Evolutionary conservation across 2,113 vertebrate species (phyloP), one percentile per base, ranked within the genome.

Genomic region (Hippocampus abdominalis): DNA sequence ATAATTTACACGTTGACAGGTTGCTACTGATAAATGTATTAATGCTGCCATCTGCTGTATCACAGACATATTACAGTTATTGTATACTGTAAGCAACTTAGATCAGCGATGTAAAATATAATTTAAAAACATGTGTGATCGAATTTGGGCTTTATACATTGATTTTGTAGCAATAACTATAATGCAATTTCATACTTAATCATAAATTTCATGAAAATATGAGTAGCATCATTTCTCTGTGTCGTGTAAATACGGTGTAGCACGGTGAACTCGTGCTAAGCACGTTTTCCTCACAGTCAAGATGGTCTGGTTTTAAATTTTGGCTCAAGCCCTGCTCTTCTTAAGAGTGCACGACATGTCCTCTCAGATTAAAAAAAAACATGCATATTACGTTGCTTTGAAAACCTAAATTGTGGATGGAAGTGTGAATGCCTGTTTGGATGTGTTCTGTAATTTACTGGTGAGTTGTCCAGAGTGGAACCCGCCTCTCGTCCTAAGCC

Each of bases 1-100:
- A 32, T 36, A n/a, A 40, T n/a, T 4, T 21, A 63, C 61, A 13
- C 3, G 54, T 57, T 25, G 7, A 59, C 6, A 21, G 1, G 4
- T 11, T 27, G 12, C 23, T 12, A 7, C 11, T 62, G 11, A 21
- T 78, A 67, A 40, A 64, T 76, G 69, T n/a, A 71, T 20, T 36
- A 25, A 44, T 87, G 80, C 88, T 86, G 73, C 86, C 80, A 86
- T 79, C 89, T 88, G 48, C 71, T 86, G 87, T 76, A 1, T 0
- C 0, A 10, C 8, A 49, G 6, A 18, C 63, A 40, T 25, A 82
- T 66, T 73, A n/a, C 77, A 67, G 0, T 0, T 21, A 79, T 64
- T 72, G 18, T 73, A 65, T 15, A 44, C 0, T 59, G 29, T 16
- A 29, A 16, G 13, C 13, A 25, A 59, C 1, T 16, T 27, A 59